phyloP scores from a whole-genome alignment of 2,888 invertebrate species.

The Heliconius hortense region DNA sequence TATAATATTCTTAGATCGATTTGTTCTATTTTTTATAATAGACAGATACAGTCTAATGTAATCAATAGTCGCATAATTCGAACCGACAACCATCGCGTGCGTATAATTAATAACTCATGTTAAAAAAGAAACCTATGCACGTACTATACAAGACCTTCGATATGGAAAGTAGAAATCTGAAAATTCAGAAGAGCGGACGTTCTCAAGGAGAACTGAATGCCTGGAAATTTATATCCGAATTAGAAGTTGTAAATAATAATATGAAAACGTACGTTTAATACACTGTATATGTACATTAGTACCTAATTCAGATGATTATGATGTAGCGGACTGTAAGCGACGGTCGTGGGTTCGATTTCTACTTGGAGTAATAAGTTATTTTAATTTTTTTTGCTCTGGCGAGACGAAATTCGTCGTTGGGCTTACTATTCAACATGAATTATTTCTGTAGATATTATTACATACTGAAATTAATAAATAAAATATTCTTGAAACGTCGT shows the following conservation, averaged over 20 bases:
- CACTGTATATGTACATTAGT: not conserved
- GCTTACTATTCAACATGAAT: too few species aligned
- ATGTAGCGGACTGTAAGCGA: not conserved
- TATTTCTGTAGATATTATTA: not conserved
- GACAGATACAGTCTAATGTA: too few species aligned
- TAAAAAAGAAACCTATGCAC: constrained; percentile 42
- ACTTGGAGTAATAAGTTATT: not conserved
- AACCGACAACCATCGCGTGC: constrained; percentile 2
- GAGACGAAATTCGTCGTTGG: not conserved
- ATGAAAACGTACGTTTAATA: not conserved
- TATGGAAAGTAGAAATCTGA: constrained; percentile 52
- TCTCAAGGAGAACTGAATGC: constrained; percentile 50
- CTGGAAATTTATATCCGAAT: constrained; percentile 34
- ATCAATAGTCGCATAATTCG: not conserved
- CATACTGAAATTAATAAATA: not conserved
- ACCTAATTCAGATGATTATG: not conserved
- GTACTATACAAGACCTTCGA: constrained; percentile 44
- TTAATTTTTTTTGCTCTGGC: not conserved
- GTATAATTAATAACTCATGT: not conserved
- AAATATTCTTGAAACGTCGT: too few species aligned
- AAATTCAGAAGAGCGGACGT: constrained; percentile 48
- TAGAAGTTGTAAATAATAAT: constrained; percentile 30
- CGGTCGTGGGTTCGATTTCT: not conserved
- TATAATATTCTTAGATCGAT: too few species aligned
- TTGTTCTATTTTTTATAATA: too few species aligned